Percentiles rank a stretch among this genome's conserved stretches.
Evolutionary conservation across 2,113 vertebrate genomes (phyloP).

Genomic region (Glaucidium brasilianum): DNA sequence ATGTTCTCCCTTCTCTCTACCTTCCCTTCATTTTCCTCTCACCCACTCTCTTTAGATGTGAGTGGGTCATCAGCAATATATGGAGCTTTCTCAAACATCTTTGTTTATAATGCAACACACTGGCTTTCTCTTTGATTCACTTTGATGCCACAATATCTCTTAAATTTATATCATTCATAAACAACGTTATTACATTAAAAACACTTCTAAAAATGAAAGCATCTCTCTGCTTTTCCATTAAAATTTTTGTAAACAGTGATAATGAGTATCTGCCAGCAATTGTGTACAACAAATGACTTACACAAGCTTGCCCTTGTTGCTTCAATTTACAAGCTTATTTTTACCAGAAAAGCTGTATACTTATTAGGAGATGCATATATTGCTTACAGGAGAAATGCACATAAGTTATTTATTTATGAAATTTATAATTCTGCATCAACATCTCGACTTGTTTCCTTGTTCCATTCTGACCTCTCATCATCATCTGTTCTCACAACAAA

Average conservation of each 20-base stretch:
- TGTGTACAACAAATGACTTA: neutral
- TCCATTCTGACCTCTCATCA: neutral
- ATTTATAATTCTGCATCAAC: neutral
- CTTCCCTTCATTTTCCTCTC: neutral
- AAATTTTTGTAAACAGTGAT: neutral
- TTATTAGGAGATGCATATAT: neutral
- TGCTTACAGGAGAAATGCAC: neutral
- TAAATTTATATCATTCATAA: neutral
- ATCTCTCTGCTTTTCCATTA: neutral
- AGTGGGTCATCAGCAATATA: neutral
- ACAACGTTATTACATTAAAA: neutral
- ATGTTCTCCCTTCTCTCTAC: neutral
- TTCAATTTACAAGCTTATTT: neutral
- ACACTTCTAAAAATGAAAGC: neutral
- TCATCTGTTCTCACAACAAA: neutral
- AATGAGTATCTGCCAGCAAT: neutral
- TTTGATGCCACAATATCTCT: neutral
- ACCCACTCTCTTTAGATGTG: neutral
- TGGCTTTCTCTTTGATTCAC: neutral
- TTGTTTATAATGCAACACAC: neutral
- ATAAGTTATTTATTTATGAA: neutral
- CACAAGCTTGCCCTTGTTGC: neutral
- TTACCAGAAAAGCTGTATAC: too few species aligned
- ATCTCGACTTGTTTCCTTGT: neutral
- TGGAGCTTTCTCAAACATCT: neutral